These are phyloP conservation scores for Leptinotarsa rubiginosa DNA, from an alignment of 2,888 invertebrate species.

Conservation along the genomic window DNA sequence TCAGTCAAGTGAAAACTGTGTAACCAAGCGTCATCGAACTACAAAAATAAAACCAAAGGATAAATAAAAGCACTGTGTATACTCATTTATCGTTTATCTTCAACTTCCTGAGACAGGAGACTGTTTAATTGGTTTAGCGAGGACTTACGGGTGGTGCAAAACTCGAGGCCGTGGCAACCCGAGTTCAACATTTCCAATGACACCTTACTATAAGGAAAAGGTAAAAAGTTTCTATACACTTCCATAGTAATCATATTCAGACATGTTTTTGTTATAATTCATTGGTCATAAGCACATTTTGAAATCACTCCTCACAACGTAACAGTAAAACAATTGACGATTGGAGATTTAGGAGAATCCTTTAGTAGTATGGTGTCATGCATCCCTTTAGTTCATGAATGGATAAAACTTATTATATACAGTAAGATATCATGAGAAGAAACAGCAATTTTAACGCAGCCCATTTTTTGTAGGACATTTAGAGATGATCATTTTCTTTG, in stretches of 20 bases:
- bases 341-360: not conserved
- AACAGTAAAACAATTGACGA: too few species aligned
- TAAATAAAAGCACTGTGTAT: slow-evolving; percentile 29
- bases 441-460: too few species aligned
- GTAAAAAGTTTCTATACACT: slow-evolving; percentile 45
- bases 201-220: slow-evolving; percentile 69
- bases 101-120: slow-evolving; percentile 16
- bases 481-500: too few species aligned
- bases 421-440: too few species aligned
- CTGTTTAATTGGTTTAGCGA: not conserved
- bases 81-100: slow-evolving; percentile 16
- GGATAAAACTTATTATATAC: not conserved
- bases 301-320: not conserved
- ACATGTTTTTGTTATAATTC: slow-evolving; percentile 36
- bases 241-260: slow-evolving; percentile 38
- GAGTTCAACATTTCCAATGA: slow-evolving; percentile 66
- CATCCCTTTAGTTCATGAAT: not conserved
- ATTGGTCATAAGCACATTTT: slow-evolving; percentile 33
- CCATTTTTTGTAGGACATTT: too few species aligned
- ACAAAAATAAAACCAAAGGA: slow-evolving; percentile 37
- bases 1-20: slow-evolving; percentile 20
- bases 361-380: slow-evolving; percentile 6
- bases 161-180: not conserved
- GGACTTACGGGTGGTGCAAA: slow-evolving; percentile 7
- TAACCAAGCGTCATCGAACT: slow-evolving; percentile 42